Evolutionary conservation across 2,113 vertebrate genomes (phyloP).

Genomic region (Hymenochirus boettgeri): DNA sequence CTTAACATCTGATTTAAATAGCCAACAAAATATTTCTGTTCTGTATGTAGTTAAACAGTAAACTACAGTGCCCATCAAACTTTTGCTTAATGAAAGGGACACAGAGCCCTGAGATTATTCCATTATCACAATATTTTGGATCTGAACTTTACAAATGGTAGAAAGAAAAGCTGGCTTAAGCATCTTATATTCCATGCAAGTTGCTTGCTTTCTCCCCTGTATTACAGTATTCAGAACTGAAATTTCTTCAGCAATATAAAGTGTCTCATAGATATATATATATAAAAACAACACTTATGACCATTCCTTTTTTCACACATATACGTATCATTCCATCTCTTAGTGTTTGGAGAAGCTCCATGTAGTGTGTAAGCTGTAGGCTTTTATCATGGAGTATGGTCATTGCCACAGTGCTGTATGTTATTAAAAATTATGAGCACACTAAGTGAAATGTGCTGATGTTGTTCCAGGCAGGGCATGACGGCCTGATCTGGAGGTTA

Average conservation of each 20-base stretch:
- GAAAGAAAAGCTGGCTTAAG: conserved; percentile 57
- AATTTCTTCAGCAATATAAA: conserved; percentile 52
- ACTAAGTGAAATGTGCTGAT: conserved; percentile 19
- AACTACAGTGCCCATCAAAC: conserved; percentile 46
- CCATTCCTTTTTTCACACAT: conserved; percentile 46
- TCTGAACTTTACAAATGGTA: conserved; percentile 50
- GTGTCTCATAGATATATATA: conserved; percentile 45
- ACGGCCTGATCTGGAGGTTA: conserved; percentile 46
- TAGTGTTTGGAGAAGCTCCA: neutral
- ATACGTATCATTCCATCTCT: conserved; percentile 32
- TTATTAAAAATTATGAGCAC: conserved; percentile 8
- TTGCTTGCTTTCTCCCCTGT: conserved; percentile 49
- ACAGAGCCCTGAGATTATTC: conserved; percentile 64
- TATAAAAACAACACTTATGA: conserved; percentile 39
- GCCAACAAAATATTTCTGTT: too few relatives aligned
- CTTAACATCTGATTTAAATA: conserved; percentile 45
- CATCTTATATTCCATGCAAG: conserved; percentile 61
- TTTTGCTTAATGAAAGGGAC: conserved; percentile 53
- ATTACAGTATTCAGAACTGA: conserved; percentile 50
- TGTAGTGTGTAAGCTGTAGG: conserved; percentile 36
- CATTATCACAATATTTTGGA: conserved; percentile 42
- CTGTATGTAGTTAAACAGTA: neutral
- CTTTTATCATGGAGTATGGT: conserved; percentile 17
- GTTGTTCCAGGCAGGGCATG: neutral
- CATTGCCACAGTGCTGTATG: conserved; percentile 18